Evolutionary conservation across 2,888 invertebrate species (phyloP), one percentile per base, ranked within the genome.

Genomic region (Azorinus chamasolen): DNA sequence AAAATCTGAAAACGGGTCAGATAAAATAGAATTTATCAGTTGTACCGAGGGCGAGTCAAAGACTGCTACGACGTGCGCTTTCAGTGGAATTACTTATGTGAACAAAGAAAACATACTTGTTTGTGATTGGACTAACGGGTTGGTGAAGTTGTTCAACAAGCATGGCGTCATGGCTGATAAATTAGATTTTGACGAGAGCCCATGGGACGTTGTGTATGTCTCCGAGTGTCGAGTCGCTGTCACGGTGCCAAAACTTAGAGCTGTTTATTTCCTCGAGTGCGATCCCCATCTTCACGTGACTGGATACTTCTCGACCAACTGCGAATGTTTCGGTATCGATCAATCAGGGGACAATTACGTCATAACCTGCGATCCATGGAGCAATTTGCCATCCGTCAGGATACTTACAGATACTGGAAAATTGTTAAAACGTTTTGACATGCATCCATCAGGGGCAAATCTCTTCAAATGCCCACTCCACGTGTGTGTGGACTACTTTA

Each of bases 251-350:
- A 65, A 77, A 55, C 27, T 69, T 10, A 65, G 66, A 27, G 53
- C 57, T 8, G 74, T 80, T n/a, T 80, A 57, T 45, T 64, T 80
- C 41, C 63, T 80, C 22, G 80, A 80, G 39, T 63, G 66, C 4
- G 65, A 77, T 24, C 73, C 76, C 4, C 75, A 79, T 37, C 54
- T 80, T 14, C 53, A 53, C 41, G 46, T 68, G 18, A 58, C 63
- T 12, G 58, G 62, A 6, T 46, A 45, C 3, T 73, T 80, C 37
- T 25, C 62, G 5, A 74, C 76, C 4, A 39, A 54, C 24, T 66
- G 73, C 66, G 73, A 80, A 20, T 80, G 80, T 48, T 80, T 76
- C 45, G 80, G 80, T 4, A 80, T 80, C 27, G 68, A 64, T 32
- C 69, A 77, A 48, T 51, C 73, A 8, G 48, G 55, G 6, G 68